These are phyloP conservation scores for Loripinus fragilis DNA, from an alignment of 2,888 invertebrate genomes.

Conservation along the genomic window DNA sequence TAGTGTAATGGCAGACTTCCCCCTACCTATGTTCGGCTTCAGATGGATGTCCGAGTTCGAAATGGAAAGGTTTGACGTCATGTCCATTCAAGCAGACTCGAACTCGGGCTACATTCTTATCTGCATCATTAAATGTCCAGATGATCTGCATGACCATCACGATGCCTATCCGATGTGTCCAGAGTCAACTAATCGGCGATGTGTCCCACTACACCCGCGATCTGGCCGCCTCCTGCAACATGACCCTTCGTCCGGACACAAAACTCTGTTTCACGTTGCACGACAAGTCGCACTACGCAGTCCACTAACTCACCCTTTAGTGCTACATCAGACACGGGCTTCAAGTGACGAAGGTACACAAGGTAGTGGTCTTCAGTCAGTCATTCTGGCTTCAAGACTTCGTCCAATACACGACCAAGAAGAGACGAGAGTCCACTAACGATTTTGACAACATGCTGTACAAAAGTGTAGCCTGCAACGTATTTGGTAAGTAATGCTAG, in stretches of 20 bases:
- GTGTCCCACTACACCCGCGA: constrained; percentile 7
- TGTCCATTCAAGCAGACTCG: constrained; percentile 6
- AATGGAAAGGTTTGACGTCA: too few relatives aligned
- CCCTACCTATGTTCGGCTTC: constrained; percentile 18
- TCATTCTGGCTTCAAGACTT: too few relatives aligned
- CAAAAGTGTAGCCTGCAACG: neutral
- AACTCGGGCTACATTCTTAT: constrained; percentile 23
- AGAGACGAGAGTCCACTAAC: neutral
- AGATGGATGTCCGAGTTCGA: too few relatives aligned
- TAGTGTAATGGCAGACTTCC: neutral
- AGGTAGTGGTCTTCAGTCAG: neutral
- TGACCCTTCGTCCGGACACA: neutral
- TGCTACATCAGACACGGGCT: too few relatives aligned
- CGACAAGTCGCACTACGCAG: too few relatives aligned
- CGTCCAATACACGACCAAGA: neutral
- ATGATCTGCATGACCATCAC: constrained; percentile 1
- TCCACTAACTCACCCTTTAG: too few relatives aligned
- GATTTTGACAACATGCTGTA: too few relatives aligned
- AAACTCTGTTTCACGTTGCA: neutral
- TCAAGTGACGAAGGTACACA: neutral
- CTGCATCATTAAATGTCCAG: too few relatives aligned
- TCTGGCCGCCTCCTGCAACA: neutral
- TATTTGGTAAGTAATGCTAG: neutral
- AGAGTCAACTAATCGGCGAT: neutral
- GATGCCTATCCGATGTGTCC: constrained; percentile 5